Conservation (phyloP, 23 tunicate species). For the Halocynthia roretzi region DNA sequence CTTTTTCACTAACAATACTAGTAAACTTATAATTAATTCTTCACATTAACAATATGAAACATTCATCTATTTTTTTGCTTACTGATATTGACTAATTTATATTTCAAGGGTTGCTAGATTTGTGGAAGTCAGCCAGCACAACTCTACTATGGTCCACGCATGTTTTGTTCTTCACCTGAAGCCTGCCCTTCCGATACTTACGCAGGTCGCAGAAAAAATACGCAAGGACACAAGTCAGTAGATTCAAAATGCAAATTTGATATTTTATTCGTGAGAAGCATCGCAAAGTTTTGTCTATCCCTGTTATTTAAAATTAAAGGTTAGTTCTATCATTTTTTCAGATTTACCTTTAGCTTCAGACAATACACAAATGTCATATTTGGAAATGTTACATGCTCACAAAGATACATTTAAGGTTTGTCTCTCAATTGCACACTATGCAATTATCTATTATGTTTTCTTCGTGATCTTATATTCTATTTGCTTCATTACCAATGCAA, state of each 20-base stretch:
- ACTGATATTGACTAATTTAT: no score
- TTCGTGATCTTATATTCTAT: background rate
- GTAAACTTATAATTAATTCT: no score
- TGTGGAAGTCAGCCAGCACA: conserved; percentile 72
- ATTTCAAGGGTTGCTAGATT: conserved; percentile 49
- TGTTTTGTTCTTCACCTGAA: conserved; percentile 54
- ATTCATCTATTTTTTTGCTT: no score
- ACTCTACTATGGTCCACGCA: conserved; percentile 54
- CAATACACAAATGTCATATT: conserved; percentile 10
- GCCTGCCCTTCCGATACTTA: conserved; percentile 41
- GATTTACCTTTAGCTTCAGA: background rate
- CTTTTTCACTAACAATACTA: no score
- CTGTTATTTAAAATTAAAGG: background rate
- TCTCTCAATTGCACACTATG: background rate
- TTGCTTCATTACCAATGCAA: conserved; percentile 13
- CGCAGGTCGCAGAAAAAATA: conserved; percentile 40
- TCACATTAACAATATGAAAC: no score
- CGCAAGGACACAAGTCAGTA: conserved; percentile 41
- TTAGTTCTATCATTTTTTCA: background rate
- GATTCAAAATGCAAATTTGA: no score
- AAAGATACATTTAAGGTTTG: conserved; percentile 31
- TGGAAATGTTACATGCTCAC: conserved; percentile 31
- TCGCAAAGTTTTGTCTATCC: background rate
- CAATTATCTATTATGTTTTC: background rate
- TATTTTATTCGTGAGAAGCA: no score